These are phyloP conservation scores for Hemibates koningsi DNA, from an alignment of 2,113 vertebrate genomes.

Conservation along the genomic window DNA sequence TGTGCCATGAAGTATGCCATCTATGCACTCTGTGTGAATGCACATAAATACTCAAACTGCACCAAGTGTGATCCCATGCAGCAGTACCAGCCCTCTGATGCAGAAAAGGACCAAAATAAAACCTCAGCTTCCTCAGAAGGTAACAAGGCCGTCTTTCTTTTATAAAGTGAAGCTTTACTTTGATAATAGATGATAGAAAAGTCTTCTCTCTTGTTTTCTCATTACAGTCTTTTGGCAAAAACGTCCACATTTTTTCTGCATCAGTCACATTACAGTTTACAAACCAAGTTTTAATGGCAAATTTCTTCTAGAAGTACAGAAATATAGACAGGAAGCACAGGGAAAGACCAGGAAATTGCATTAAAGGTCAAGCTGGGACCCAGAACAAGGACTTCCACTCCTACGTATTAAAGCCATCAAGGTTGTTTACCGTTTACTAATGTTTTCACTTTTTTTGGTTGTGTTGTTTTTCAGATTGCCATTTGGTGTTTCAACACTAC, in stretches of 20 bases:
- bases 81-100: background rate
- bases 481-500: conserved; percentile 76
- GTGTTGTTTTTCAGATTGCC: conserved; percentile 65
- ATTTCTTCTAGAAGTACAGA: background rate
- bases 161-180: background rate
- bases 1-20: conserved; percentile 95
- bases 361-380: background rate
- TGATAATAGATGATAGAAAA: background rate
- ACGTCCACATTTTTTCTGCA: background rate
- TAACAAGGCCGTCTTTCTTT: background rate
- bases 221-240: background rate
- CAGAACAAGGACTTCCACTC: background rate
- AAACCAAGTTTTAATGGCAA: background rate
- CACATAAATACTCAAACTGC: conserved; percentile 72
- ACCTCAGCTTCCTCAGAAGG: conserved; percentile 33
- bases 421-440: background rate
- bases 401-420: background rate
- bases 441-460: background rate
- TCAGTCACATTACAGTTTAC: background rate
- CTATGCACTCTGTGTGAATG: conserved; percentile 86
- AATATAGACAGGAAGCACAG: background rate
- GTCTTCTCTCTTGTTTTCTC: background rate
- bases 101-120: conserved; percentile 13
- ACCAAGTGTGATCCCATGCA: conserved; percentile 50
- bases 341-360: background rate